These are phyloP conservation scores for Xyliphius kryptos DNA, from an alignment of 2,113 vertebrate species.

Conservation along the genomic window DNA sequence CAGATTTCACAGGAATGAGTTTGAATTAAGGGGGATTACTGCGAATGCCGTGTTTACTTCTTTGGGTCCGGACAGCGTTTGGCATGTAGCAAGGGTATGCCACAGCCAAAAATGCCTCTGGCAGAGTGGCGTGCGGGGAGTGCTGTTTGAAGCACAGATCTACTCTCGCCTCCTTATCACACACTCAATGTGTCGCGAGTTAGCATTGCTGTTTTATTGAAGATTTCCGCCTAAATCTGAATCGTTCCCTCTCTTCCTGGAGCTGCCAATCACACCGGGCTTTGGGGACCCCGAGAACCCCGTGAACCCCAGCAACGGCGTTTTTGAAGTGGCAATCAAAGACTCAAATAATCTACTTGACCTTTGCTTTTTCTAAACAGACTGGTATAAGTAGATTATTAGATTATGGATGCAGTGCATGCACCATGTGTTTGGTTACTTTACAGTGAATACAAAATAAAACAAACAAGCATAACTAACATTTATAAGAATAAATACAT, in stretches of 20 bases:
- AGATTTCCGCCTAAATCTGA: constrained; percentile 37
- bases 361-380: constrained; percentile 18
- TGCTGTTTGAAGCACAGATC: constrained; percentile 35
- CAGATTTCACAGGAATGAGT: constrained; percentile 48
- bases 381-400: constrained; percentile 12
- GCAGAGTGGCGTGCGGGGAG: constrained; percentile 39
- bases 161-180: constrained; percentile 39
- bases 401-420: not conserved
- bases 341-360: constrained; percentile 16
- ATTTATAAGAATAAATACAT: not conserved
- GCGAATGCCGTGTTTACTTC: constrained; percentile 36
- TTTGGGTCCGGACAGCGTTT: constrained; percentile 42
- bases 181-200: constrained; percentile 28
- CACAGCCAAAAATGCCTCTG: constrained; percentile 36
- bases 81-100: constrained; percentile 39
- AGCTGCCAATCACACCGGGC: constrained; percentile 22
- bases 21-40: constrained; percentile 47
- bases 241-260: constrained; percentile 15
- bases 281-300: constrained; percentile 7
- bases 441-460: not conserved
- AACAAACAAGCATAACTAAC: no score
- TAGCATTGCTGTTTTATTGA: constrained; percentile 43
- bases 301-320: no score
- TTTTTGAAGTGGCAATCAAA: constrained; percentile 29
- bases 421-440: not conserved